Evolutionary conservation across 1,140 invertebrate species (phyloP), one percentile per base, ranked within the genome.

Genomic region (honey bee (Apis mellifera)): DNA sequence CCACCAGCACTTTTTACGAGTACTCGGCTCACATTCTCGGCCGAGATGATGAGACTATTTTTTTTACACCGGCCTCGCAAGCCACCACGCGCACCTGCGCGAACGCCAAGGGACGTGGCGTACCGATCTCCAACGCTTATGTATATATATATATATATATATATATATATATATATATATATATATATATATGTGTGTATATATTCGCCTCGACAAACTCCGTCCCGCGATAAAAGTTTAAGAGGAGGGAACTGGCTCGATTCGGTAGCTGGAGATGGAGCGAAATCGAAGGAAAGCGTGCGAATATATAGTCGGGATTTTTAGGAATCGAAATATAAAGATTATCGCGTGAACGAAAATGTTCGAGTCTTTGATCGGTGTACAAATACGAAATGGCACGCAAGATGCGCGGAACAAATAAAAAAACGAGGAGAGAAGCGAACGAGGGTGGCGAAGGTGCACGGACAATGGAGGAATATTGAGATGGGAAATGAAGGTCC

Each of bases 391-490:
- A 26, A 48, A 54, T 55, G 21, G 26, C 13, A 26, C 50, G 21
- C 74, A n/a, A 55, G 73, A 59, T 9, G 9, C 9, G n/a, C 0
- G 9, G 23, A 19, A 50, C 19, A 7, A 42, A 76, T 59, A 71
- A 83, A 74, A 65, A 32, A 59, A 72, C 42, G 72, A 11, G 19
- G 55, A n/a, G 19, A 68, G 1, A 19, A 13, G 21, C 54, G 55
- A 76, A n/a, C n/a, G n/a, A n/a, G n/a, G n/a, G 64, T 48, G 78
- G 57, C 32, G 13, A 84, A 82, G 74, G 52, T 57, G 82, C 78
- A 54, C 55, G 71, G 78, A 69, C 82, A 75, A 86, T 80, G 71
- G 78, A 66, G 74, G 83, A 78, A 76, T 82, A 77, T 84, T 69
- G 86, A 74, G 81, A 78, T 78, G 70, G 70, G 71, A 78, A 70